phyloP scores from a whole-genome alignment of 2,888 invertebrate genomes.

The Smittia sp. region DNA sequence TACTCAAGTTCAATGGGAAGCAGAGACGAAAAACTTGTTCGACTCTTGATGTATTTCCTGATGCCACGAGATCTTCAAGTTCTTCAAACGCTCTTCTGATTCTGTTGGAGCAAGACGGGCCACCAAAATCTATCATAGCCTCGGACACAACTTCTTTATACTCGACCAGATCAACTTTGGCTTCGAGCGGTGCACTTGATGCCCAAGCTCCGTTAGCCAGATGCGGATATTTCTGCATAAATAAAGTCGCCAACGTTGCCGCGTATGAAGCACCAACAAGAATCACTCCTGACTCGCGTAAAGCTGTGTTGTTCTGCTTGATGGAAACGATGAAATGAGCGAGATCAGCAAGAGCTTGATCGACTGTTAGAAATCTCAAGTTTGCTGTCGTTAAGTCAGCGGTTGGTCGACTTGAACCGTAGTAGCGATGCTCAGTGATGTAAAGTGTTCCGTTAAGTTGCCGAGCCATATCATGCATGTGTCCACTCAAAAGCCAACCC shows the following conservation, averaged over 20 bases:
- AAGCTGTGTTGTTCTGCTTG: slow-evolving; percentile 49
- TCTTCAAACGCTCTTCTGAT: slow-evolving; percentile 48
- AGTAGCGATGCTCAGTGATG: slow-evolving; percentile 79
- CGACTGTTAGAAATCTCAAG: slow-evolving; percentile 61
- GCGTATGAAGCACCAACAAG: slow-evolving; percentile 67
- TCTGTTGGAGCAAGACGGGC: slow-evolving; percentile 48
- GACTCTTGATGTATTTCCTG: background rate
- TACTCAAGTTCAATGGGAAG: slow-evolving; percentile 47
- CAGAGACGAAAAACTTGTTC: slow-evolving; percentile 45
- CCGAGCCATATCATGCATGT: slow-evolving; percentile 61
- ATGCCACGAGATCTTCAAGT: slow-evolving; percentile 26
- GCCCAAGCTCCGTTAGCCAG: slow-evolving; percentile 60
- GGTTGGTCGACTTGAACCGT: slow-evolving; percentile 71
- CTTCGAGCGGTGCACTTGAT: slow-evolving; percentile 66
- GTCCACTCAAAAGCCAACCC: slow-evolving; percentile 59
- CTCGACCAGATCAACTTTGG: slow-evolving; percentile 59
- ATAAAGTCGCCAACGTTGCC: slow-evolving; percentile 67
- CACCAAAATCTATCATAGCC: slow-evolving; percentile 49
- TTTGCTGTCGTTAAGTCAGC: slow-evolving; percentile 57
- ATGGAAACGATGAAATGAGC: slow-evolving; percentile 61
- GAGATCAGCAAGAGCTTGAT: slow-evolving; percentile 66
- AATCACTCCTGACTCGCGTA: slow-evolving; percentile 49
- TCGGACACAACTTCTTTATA: slow-evolving; percentile 51
- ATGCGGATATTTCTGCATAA: slow-evolving; percentile 64
- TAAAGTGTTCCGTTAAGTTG: slow-evolving; percentile 59